Base-by-base conservation (phyloP, 1,140 invertebrate species). In the Trissolcus basalis region DNA sequence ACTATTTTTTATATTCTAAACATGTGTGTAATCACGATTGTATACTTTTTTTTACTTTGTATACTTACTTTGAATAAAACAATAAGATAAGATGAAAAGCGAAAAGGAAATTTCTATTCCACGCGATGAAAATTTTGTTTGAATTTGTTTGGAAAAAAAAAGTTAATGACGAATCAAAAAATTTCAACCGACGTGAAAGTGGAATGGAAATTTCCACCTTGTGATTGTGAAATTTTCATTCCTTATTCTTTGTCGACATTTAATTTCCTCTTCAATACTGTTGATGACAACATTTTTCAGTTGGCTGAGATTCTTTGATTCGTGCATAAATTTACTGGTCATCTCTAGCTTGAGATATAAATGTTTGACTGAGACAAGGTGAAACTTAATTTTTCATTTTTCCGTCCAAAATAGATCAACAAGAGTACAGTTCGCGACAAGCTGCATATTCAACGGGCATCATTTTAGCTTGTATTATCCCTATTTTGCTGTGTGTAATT, bases 391-490 rank as follows among this genome's bases (percentile, higher is more conserved):
- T 39, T 39, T 39, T 10, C 50, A 12, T 54, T 77, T 70, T 71
- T 61, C 47, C 35, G 32, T 16, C 13, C 41, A 69, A 54, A 39
- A 61, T 87, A 95, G 94, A 93, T 83, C 91, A 93, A 71, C 92
- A 95, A 82, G 93, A 95, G 84, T 94, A 93, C 82, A 94, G 94
- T 33, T 90, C 92, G 3, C 90, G 93, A 39, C 92, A 94, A 75
- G 91, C 94, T 1, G 94, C 94, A 15, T 89, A 93, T n/a, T 93
- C 94, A 4, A 91, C 91, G 77, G 94, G 93, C 48, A 93, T 95
- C 77, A 91, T 95, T 60, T 83, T 94, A 13, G 92, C 92, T 13
- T 91, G 94, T 15, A 86, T 96, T 70, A 86, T 96, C 58, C 95
- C 95, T 0, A 89, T 95, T 19, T 77, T 96, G 10, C 83, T 96